Base-by-base conservation (phyloP, 1,140 invertebrate species). In the Zophobas morio region DNA sequence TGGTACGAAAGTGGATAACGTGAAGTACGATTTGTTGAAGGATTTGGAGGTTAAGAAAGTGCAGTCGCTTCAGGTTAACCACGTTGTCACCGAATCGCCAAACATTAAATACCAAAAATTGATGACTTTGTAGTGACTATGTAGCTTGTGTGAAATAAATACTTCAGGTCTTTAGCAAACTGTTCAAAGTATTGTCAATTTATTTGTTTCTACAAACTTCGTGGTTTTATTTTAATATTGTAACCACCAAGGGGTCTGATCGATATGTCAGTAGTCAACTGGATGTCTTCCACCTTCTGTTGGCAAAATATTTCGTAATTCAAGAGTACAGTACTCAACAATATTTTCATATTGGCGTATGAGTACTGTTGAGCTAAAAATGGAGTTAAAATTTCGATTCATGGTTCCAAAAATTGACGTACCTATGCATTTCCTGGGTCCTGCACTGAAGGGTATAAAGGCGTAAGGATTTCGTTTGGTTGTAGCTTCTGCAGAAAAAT, bases 391-490 rank as follows among this genome's bases (percentile, higher is more conserved):
- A 54, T 47, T 42, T 36, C 1, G 60, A 20, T 57, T 56, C 20
- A 20, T 51, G 0, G 20, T 51, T 0, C 3, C 34, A 74, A 66
- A 4, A 32, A 34, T 5, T n/a, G 1, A 6, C 42, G 6, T 70
- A 90, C 91, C 92, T 75, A 94, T 92, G 81, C 93, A 94, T 81
- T 93, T 92, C 75, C 89, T 87, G 39, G 87, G 75, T 6, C 74
- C 78, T 40, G 91, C 91, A 60, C 90, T 91, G 78, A 94, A 94
- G 47, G 92, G 92, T 66, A 93, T 87, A 81, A 88, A 92, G 1
- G 88, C 83, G 78, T 87, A 90, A 0, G 84, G 88, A 82, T 87
- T 90, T 36, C 89, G 85, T 66, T 85, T 85, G 51, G 83, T 78
- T 1, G 84, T 78, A 73, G 88, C 87, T 79, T 91, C 91, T 1